Percentiles rank a stretch among this genome's conserved stretches.
Conservation (phyloP, 2,888 invertebrate species). For the Pharmacophagus antenor region DNA sequence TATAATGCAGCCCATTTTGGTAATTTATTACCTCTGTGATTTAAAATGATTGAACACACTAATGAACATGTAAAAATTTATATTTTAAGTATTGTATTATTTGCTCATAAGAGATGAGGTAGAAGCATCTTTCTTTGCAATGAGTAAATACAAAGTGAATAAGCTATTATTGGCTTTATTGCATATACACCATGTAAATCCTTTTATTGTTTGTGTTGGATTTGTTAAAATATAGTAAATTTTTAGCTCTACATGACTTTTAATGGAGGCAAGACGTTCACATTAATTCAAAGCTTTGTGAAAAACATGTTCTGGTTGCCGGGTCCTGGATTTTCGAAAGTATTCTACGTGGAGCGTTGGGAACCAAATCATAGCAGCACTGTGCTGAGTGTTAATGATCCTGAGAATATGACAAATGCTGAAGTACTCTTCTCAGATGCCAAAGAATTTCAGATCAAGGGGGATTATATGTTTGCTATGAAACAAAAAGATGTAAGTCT, state of each 20-base stretch:
- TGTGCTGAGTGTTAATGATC: slow-evolving; percentile 84
- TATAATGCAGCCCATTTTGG: no score
- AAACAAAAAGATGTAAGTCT: slow-evolving; percentile 83
- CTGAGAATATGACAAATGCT: slow-evolving; percentile 74
- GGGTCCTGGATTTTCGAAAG: slow-evolving; percentile 66
- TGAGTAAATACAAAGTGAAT: no score
- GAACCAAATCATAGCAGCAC: slow-evolving; percentile 83
- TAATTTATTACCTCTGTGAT: no score
- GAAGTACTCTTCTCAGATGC: slow-evolving; percentile 83
- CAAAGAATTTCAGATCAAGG: slow-evolving; percentile 90
- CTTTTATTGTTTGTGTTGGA: background rate
- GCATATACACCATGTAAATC: no score
- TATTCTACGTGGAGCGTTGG: slow-evolving; percentile 86
- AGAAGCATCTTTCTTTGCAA: no score
- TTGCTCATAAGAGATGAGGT: no score
- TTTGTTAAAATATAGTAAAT: background rate
- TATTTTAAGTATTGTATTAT: no score
- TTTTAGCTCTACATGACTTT: slow-evolving; percentile 87
- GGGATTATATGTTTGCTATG: slow-evolving; percentile 92
- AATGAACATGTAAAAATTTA: no score
- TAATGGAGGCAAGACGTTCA: slow-evolving; percentile 88
- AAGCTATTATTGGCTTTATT: no score
- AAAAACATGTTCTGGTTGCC: slow-evolving; percentile 89
- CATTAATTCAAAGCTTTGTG: slow-evolving; percentile 85
- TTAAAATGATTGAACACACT: no score